Percentiles rank a stretch among this genome's conserved stretches.
Evolutionary conservation across 2,888 invertebrate species (phyloP).

Genomic region (Syritta pipiens): DNA sequence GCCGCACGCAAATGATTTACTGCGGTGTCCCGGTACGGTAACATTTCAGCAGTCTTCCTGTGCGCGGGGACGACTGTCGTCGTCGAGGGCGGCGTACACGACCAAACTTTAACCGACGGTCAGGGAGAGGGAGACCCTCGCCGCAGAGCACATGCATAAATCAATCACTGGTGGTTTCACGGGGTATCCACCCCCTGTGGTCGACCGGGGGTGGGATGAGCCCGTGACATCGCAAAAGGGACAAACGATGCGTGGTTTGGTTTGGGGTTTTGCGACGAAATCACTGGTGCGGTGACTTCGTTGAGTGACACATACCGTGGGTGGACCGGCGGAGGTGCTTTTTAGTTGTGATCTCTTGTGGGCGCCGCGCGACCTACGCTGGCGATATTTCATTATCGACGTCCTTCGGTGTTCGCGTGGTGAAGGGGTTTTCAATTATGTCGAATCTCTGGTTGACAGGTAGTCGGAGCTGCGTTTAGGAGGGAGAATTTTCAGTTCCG

Average conservation of each 20-base stretch:
- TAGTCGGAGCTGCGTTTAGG: no score
- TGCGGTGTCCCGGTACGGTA: constrained; percentile 9
- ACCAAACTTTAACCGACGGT: constrained; percentile 10
- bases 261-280: constrained; percentile 35
- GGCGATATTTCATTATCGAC: not conserved
- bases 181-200: constrained; percentile 7
- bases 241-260: constrained; percentile 38
- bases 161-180: constrained; percentile 48
- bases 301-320: constrained; percentile 49
- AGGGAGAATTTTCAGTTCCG: no score
- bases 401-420: no score
- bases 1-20: constrained; percentile 31
- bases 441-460: constrained; percentile 35
- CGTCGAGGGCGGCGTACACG: not conserved
- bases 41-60: constrained; percentile 17
- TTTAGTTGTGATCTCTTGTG: no score
- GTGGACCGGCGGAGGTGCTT: not conserved
- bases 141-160: constrained; percentile 31
- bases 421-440: constrained; percentile 52
- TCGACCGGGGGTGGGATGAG: not conserved
- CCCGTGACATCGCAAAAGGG: constrained; percentile 20
- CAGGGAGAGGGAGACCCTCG: not conserved
- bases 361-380: not conserved
- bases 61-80: constrained; percentile 2
- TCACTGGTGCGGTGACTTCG: constrained; percentile 46